phyloP scores from a whole-genome alignment of 2,797 vertebrate species.

The Trematomus bernacchii region DNA sequence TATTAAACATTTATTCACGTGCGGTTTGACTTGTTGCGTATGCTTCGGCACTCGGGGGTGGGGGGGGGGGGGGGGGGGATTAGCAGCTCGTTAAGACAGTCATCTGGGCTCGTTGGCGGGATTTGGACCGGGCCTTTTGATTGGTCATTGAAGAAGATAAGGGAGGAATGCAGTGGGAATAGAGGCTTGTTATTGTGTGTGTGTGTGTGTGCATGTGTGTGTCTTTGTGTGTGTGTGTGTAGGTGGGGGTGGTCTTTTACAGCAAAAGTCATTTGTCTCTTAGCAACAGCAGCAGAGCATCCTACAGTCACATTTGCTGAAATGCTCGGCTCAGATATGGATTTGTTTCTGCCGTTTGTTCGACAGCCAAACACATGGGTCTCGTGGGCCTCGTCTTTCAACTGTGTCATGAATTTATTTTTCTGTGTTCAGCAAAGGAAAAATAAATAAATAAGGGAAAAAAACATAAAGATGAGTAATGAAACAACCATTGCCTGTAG shows the following conservation, averaged over 20 bases:
- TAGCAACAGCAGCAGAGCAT: conserved; percentile 82
- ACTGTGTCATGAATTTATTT: conserved; percentile 42
- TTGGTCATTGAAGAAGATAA: conserved; percentile 13
- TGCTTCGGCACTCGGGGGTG: background rate
- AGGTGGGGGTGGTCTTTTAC: conserved; percentile 39
- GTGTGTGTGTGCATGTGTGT: background rate
- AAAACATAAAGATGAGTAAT: conserved; percentile 12
- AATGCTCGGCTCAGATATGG: conserved; percentile 44
- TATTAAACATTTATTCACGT: background rate
- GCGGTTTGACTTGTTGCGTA: conserved; percentile 45
- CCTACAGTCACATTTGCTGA: conserved; percentile 60
- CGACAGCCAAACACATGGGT: conserved; percentile 31
- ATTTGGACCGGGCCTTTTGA: conserved; percentile 6
- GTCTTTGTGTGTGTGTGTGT: conserved; percentile 4
- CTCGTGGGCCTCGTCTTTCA: conserved; percentile 32
- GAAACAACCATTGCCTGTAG: conserved; percentile 15
- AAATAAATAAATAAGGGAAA: background rate
- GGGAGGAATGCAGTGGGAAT: conserved; percentile 3
- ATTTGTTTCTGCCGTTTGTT: conserved; percentile 43
- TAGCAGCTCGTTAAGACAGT: conserved; percentile 9
- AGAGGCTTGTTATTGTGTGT: conserved; percentile 4
- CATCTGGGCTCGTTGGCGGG: conserved; percentile 21
- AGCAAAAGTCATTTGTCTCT: conserved; percentile 83
- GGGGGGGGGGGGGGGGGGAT: background rate
- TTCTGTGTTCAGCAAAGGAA: conserved; percentile 42